Percentiles rank a stretch among this genome's conserved stretches.
Evolutionary conservation across 2,888 invertebrate species (phyloP).

Genomic region (Neoaliturus tenellus): DNA sequence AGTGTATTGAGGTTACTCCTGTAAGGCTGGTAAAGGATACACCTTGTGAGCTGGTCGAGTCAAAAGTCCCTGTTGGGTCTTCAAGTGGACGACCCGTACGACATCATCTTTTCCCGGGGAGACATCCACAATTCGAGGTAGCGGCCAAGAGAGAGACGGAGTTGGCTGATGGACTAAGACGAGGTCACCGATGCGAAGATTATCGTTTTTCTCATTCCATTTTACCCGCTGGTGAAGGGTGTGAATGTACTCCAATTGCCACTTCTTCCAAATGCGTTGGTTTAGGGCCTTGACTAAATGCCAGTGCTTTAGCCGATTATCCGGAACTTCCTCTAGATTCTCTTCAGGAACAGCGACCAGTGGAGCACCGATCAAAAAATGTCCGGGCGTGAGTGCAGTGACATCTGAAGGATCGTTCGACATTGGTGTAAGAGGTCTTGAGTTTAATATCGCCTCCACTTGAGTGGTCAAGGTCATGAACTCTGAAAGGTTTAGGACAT

Average conservation of each 20-base stretch:
- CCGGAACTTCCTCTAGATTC: slow-evolving; percentile 58
- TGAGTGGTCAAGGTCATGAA: slow-evolving; percentile 60
- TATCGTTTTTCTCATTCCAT: slow-evolving; percentile 42
- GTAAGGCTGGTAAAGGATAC: not conserved
- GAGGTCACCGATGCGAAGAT: slow-evolving; percentile 56
- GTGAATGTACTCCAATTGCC: slow-evolving; percentile 60
- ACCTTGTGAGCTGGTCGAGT: slow-evolving; percentile 21
- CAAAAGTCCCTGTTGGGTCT: not conserved
- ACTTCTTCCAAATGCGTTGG: slow-evolving; percentile 65
- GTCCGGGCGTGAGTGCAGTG: slow-evolving; percentile 64
- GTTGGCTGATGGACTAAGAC: slow-evolving; percentile 52
- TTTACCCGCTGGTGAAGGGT: slow-evolving; percentile 57
- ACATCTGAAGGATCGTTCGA: slow-evolving; percentile 61
- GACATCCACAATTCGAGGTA: slow-evolving; percentile 45
- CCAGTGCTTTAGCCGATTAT: slow-evolving; percentile 63
- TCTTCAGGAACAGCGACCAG: slow-evolving; percentile 62
- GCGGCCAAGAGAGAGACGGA: slow-evolving; percentile 50
- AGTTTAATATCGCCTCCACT: not conserved
- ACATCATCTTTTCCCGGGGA: slow-evolving; percentile 52
- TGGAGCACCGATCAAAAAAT: slow-evolving; percentile 65
- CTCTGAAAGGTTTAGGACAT: slow-evolving; percentile 66
- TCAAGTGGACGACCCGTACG: slow-evolving; percentile 48
- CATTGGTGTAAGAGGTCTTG: not conserved
- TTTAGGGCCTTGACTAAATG: slow-evolving; percentile 59
- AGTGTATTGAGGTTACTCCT: not conserved